phyloP scores from a whole-genome alignment of 2,113 vertebrate genomes.

The Mormyrus iriodes region DNA sequence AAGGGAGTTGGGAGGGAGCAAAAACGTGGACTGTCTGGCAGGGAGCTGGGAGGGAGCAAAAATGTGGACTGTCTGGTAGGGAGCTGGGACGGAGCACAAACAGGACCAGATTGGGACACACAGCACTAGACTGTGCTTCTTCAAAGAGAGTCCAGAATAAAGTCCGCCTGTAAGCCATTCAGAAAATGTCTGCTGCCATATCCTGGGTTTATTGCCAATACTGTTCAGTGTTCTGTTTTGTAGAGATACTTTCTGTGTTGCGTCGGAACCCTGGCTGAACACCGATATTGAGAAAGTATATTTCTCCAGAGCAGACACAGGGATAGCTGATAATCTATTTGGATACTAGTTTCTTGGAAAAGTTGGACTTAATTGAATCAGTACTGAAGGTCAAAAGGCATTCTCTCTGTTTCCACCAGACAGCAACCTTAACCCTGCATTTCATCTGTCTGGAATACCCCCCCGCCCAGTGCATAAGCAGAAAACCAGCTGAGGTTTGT shows the following conservation, averaged over 20 bases:
- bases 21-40: not conserved
- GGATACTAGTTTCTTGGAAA: not conserved
- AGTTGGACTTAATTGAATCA: not conserved
- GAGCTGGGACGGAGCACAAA: not conserved
- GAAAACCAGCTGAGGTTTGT: not conserved
- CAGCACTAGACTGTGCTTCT: not conserved
- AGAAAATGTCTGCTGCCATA: not conserved
- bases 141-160: not conserved
- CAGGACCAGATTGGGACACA: not conserved
- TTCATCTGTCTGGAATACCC: conserved; percentile 26
- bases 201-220: not conserved
- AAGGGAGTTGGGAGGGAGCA: not conserved
- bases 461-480: not conserved
- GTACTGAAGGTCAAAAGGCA: conserved; percentile 15
- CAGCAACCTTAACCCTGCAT: conserved; percentile 11
- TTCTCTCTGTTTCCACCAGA: conserved; percentile 4
- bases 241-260: not conserved
- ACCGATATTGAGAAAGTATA: not conserved
- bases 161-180: not conserved
- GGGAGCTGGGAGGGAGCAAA: not conserved
- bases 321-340: not conserved
- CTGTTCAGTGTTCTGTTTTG: not conserved
- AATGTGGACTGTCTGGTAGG: not conserved
- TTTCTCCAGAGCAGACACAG: not conserved
- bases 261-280: not conserved